These are phyloP conservation scores for Chrysodeixis includens DNA, from an alignment of 2,888 invertebrate genomes.

Conservation along the genomic window DNA sequence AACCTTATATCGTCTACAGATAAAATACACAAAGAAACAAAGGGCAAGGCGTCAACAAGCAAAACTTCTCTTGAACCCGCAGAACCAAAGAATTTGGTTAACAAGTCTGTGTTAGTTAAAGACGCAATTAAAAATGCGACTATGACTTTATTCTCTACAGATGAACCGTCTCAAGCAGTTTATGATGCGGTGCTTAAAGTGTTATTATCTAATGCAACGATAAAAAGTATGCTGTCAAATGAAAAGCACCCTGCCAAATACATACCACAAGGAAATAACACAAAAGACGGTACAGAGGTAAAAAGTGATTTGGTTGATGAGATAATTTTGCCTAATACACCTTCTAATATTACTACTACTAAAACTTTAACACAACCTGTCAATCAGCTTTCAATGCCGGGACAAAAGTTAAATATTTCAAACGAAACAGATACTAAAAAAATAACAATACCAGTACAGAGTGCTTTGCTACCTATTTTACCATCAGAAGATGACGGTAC, in stretches of 20 bases:
- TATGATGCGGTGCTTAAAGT: neutral
- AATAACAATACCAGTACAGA: neutral
- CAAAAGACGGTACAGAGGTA: neutral
- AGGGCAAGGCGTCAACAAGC: neutral
- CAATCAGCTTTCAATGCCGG: neutral
- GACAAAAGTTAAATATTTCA: neutral
- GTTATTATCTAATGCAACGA: neutral
- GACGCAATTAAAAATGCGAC: neutral
- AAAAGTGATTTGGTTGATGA: neutral
- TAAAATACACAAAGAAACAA: neutral
- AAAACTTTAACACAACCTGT: neutral
- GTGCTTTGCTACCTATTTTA: neutral
- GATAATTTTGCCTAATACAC: neutral
- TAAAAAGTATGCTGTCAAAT: neutral
- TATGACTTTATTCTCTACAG: neutral
- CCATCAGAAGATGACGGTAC: neutral
- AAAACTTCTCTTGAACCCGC: neutral
- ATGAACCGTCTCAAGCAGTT: neutral
- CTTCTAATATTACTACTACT: neutral
- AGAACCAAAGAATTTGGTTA: neutral
- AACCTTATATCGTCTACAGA: neutral
- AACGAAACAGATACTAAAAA: neutral
- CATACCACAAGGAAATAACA: neutral
- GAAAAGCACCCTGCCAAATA: neutral
- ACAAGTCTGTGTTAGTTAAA: neutral